A percentile compares a stretch with the other conserved stretches of the same genome.
phyloP scores from a whole-genome alignment of 2,113 vertebrate species.

The Vombatus ursinus region DNA sequence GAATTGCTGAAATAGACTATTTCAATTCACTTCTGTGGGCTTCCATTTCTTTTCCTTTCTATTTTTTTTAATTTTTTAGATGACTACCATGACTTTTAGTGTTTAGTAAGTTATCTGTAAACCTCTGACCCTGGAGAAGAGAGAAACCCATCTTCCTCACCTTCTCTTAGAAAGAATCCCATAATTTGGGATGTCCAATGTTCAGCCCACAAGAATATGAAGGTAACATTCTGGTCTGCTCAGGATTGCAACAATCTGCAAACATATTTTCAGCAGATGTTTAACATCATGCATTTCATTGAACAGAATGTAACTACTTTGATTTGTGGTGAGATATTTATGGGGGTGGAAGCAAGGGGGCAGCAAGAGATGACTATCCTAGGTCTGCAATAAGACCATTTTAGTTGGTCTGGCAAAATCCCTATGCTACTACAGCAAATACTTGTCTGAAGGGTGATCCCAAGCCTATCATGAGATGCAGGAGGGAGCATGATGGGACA shows the following conservation, averaged over 20 bases:
- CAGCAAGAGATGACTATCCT: neutral
- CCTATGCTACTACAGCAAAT: neutral
- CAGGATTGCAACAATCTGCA: constrained; percentile 10
- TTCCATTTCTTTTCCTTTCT: neutral
- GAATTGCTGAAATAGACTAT: neutral
- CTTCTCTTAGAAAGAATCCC: neutral
- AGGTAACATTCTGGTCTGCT: constrained; percentile 12
- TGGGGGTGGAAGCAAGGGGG: neutral
- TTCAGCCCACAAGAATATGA: neutral
- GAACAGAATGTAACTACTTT: neutral
- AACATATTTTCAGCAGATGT: constrained; percentile 35
- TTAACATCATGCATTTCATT: constrained; percentile 59
- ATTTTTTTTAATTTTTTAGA: too few species aligned
- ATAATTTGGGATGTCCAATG: neutral
- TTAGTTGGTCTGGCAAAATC: constrained; percentile 1
- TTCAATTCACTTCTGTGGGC: neutral
- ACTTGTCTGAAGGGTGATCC: constrained; percentile 35
- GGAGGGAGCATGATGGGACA: constrained; percentile 30
- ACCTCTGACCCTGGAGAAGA: neutral
- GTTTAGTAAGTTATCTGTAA: neutral
- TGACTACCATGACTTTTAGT: neutral
- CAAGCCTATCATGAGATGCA: neutral
- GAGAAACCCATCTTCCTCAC: neutral
- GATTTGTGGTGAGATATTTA: constrained; percentile 21
- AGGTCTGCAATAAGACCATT: constrained; percentile 15